Percentiles rank a stretch among this genome's conserved stretches.
Evolutionary conservation across 2,888 invertebrate genomes (phyloP).

Genomic region (Stenodera caucasica): DNA sequence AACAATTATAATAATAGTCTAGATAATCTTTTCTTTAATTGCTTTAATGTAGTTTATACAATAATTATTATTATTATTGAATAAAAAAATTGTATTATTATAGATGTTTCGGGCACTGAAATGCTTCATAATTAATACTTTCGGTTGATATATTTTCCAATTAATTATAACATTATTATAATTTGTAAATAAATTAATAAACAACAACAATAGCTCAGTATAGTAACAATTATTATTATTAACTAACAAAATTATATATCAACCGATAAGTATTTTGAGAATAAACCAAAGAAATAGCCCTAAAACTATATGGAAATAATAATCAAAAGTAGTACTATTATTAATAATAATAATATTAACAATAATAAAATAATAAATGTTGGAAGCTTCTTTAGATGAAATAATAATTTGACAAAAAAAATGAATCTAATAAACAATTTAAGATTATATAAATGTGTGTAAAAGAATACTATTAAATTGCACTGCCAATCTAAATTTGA

Average conservation of each 20-base stretch:
- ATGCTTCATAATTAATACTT: constrained; percentile 41
- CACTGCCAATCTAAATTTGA: constrained; percentile 46
- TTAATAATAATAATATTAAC: constrained; percentile 15
- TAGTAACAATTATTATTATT: no score
- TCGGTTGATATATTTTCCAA: background rate
- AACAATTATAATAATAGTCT: constrained; percentile 9
- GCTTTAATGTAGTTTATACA: constrained; percentile 21
- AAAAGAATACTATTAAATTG: constrained; percentile 35
- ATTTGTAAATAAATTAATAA: no score
- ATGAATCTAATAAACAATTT: constrained; percentile 14
- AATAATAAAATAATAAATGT: constrained; percentile 28
- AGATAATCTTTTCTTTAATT: constrained; percentile 22
- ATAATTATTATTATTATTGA: background rate
- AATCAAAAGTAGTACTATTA: constrained; percentile 21
- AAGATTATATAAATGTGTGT: constrained; percentile 36
- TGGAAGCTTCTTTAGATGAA: constrained; percentile 25
- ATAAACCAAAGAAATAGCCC: constrained; percentile 26
- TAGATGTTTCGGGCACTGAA: constrained; percentile 42
- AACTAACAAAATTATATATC: constrained; percentile 12
- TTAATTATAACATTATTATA: no score
- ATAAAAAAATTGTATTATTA: background rate
- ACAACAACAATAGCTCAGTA: no score
- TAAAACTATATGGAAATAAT: constrained; percentile 11
- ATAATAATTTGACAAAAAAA: constrained; percentile 10
- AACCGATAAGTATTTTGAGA: background rate